Evolutionary conservation across 2,888 invertebrate genomes (phyloP).

Genomic region (Tholera decimalis): DNA sequence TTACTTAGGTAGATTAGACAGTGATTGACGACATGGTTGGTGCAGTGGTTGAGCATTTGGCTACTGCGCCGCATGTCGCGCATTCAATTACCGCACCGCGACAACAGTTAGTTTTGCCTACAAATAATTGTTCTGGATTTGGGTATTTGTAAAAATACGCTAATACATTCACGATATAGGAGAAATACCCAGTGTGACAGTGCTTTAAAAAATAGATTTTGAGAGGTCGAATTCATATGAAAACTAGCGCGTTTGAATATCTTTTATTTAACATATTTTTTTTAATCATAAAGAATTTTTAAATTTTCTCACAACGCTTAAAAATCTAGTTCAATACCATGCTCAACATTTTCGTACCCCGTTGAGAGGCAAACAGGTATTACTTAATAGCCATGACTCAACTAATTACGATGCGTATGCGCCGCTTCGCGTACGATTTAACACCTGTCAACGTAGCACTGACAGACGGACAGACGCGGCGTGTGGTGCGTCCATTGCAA

Average conservation of each 20-base stretch:
- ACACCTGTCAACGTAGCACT: conserved; percentile 86
- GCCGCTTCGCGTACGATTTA: conserved; percentile 80
- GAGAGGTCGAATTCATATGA: background rate
- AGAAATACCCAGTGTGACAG: too few relatives aligned
- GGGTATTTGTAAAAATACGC: too few relatives aligned
- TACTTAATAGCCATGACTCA: conserved; percentile 83
- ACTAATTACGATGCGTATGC: conserved; percentile 80
- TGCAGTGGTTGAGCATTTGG: too few relatives aligned
- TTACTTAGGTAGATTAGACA: background rate
- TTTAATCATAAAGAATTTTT: background rate
- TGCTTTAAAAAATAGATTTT: too few relatives aligned
- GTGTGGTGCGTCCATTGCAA: conserved; percentile 65
- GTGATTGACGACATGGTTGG: too few relatives aligned
- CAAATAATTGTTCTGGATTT: too few relatives aligned
- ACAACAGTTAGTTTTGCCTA: too few relatives aligned
- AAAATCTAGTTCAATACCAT: conserved; percentile 14
- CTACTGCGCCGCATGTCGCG: too few relatives aligned
- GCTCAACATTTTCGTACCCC: conserved; percentile 26
- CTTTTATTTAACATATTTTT: background rate
- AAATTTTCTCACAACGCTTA: background rate
- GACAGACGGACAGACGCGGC: conserved; percentile 80
- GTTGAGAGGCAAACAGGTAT: conserved; percentile 64
- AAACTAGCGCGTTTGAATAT: background rate
- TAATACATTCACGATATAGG: too few relatives aligned
- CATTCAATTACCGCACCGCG: too few relatives aligned